Evolutionary conservation across 2,888 invertebrate species (phyloP), one percentile per base, ranked within the genome.

Genomic region (Apantesis nais): DNA sequence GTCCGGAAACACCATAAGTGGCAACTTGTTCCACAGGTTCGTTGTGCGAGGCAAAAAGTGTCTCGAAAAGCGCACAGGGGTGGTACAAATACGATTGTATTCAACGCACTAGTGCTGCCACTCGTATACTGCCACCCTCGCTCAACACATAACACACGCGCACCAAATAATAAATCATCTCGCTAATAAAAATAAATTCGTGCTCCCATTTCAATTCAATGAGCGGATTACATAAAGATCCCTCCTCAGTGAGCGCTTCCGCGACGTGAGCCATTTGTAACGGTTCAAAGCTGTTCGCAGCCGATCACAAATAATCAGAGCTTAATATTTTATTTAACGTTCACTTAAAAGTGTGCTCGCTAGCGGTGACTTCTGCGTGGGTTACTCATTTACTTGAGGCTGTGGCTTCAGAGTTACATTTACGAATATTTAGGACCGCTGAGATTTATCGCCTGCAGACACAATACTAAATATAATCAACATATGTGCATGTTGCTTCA

Each of bases 201-300:
- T 39, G 55, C 41, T 62, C 41, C 63, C 73, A 60, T 71, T 74
- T 71, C 72, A 67, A 68, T 74, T 72, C 71, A 67, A 72, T 72
- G 68, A 77, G 48, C 60, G 61, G 71, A 62, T 64, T 68, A 68
- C 60, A 73, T 34, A 67, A 68, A 68, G 61, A 62, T 61, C 52
- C 58, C 61, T 63, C 68, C 22, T 52, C 66, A 31, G 22, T 55
- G 61, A 70, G 34, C 52, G 67, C 34, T 63, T 29, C 58, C 64
- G 31, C 65, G 48, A 66, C 65, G 61, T 44, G 39, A 60, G 52
- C 11, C 64, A 62, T 68, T 64, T 70, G 68, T 64, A 64, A 68
- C 19, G 62, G 64, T 70, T 70, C 58, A 16, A 61, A 60, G 48
- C 62, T 66, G 64, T 61, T 65, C 67, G 25, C 66, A 70, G 55